A percentile compares a stretch with the other conserved stretches of the same genome.
Evolutionary conservation across 2,113 vertebrate species (phyloP).

Genomic region (Hippocampus guttulatus): DNA sequence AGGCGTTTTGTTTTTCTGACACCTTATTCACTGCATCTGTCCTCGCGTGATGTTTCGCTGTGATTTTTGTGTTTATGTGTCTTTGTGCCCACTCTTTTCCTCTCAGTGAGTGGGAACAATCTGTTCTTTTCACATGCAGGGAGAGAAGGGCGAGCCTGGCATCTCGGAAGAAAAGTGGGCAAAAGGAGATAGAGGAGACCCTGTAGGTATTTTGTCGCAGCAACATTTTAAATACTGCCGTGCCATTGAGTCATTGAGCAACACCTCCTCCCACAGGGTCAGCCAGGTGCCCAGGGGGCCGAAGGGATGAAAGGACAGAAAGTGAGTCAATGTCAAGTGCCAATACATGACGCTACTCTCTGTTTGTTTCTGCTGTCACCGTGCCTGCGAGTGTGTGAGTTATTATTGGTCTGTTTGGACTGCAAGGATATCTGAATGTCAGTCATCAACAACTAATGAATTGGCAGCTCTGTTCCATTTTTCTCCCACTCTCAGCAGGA

Average conservation of each 20-base stretch:
- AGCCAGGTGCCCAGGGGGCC: constrained; percentile 66
- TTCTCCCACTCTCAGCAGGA: not conserved
- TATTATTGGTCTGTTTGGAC: constrained; percentile 8
- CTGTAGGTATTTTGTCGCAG: constrained; percentile 70
- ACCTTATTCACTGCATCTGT: constrained; percentile 23
- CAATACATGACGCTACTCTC: constrained; percentile 33
- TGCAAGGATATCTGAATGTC: constrained; percentile 22
- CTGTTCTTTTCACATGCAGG: constrained; percentile 68
- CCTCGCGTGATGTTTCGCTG: constrained; percentile 20
- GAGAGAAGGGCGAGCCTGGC: constrained; percentile 70
- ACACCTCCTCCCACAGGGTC: constrained; percentile 68
- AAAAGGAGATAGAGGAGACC: constrained; percentile 76
- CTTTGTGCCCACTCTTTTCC: constrained; percentile 23
- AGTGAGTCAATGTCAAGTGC: constrained; percentile 69
- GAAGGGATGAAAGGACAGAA: constrained; percentile 77
- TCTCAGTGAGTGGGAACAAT: constrained; percentile 53
- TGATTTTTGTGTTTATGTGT: constrained; percentile 20
- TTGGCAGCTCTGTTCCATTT: constrained; percentile 11
- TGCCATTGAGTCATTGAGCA: constrained; percentile 53
- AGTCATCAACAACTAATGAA: constrained; percentile 22
- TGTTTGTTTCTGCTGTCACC: constrained; percentile 29
- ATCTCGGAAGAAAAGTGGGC: constrained; percentile 66
- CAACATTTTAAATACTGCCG: constrained; percentile 48
- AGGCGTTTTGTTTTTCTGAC: constrained; percentile 9
- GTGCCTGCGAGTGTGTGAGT: constrained; percentile 15